Base-by-base conservation (phyloP, 2,113 vertebrate genomes). In the Plestiodon gilberti region DNA sequence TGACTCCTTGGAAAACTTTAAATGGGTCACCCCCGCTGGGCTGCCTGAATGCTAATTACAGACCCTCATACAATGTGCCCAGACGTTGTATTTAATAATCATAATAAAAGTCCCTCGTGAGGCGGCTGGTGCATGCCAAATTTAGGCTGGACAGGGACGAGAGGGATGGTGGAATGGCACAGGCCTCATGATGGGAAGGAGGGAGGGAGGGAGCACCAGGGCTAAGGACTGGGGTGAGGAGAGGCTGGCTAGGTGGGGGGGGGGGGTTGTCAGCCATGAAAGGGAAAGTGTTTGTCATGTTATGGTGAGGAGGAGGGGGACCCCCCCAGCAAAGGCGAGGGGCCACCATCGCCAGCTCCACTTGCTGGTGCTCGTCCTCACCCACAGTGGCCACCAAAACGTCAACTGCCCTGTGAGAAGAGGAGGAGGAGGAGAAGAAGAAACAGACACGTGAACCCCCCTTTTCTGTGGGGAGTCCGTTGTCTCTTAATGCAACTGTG, bases 41-140 rank as follows among this genome's bases (percentile, higher is more conserved):
- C 86, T 83, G 79, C 92, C 80, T 92, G 93, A 95, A 96, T 96
- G 88, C 92, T 96, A 95, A 96, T 96, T 95, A 94, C 92, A 93
- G 93, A 86, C 89, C 91, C 70, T 59, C 71, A 85, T 83, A 90
- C 89, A 94, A 94, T 91, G 88, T 0, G 0, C 87, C 89, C 90
- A 88, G 91, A 94, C 92, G 94, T 89, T 82, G 95, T 92, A 94
- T 90, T 93, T 80, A 83, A 88, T 90, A 93, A 94, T 90, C 67
- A 87, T 91, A 86, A 87, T 70, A 87, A 90, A 87, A 89, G 76
- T 87, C 87, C 76, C 86, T 2, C 28, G 91, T 92, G 92, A 90
- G 92, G 84, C 69, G 35, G 82, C 81, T 93, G 95, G 91, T 92
- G 88, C 92, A 94, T 94, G 89, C 89, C 93, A 93, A 94, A 91